phyloP scores from a whole-genome alignment of 2,888 invertebrate species.

The Fragum whitleyi region DNA sequence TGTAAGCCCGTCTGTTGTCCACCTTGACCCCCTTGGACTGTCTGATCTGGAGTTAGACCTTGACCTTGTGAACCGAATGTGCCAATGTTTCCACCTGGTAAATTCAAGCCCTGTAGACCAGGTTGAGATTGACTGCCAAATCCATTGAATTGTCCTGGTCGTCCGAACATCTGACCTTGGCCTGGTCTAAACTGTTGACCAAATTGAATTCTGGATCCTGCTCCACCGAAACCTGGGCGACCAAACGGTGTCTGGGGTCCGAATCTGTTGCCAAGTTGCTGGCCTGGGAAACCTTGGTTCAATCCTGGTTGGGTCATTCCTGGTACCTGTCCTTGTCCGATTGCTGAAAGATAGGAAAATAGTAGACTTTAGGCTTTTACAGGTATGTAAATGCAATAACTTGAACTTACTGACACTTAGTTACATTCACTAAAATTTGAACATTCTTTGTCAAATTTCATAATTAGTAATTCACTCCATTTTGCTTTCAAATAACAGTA shows the following conservation, averaged over 20 bases:
- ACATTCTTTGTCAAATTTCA: too few species aligned
- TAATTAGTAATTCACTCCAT: too few species aligned
- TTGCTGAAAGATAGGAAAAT: not conserved
- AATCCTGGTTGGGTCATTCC: constrained; percentile 29
- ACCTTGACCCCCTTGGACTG: not conserved
- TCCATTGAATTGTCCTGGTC: constrained; percentile 30
- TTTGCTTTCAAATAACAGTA: too few species aligned
- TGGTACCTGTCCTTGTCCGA: not conserved
- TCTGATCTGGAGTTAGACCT: not conserved
- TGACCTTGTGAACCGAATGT: constrained; percentile 11
- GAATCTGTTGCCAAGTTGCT: constrained; percentile 18
- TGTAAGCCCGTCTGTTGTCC: constrained; percentile 4
- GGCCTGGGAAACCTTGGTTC: constrained; percentile 13
- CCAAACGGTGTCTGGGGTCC: constrained; percentile 5
- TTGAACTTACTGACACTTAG: too few species aligned
- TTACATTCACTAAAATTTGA: too few species aligned
- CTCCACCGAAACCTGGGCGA: not conserved
- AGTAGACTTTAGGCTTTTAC: too few species aligned
- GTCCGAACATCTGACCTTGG: constrained; percentile 31
- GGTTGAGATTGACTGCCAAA: not conserved
- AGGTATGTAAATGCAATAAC: too few species aligned
- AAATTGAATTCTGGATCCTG: constrained; percentile 19
- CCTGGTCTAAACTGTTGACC: not conserved
- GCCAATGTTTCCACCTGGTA: not conserved
- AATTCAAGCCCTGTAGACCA: not conserved